These are phyloP conservation scores for Sebastes trivittatus DNA, from an alignment of 2,797 vertebrate species.

Conservation along the genomic window DNA sequence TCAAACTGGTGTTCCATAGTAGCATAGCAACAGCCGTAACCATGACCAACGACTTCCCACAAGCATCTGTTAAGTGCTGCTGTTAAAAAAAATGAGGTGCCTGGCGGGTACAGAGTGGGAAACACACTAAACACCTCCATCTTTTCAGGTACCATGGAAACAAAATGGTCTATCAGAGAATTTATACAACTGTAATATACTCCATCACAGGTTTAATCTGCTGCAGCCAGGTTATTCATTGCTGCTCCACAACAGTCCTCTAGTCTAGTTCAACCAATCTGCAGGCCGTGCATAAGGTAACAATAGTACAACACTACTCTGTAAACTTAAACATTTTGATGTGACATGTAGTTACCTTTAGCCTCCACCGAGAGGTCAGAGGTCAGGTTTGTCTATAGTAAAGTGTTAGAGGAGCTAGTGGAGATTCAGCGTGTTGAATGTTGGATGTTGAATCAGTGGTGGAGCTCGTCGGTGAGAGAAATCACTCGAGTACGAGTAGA, in stretches of 20 bases:
- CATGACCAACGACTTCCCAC: constrained; percentile 8
- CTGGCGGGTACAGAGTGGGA: not conserved
- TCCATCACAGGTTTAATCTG: not conserved
- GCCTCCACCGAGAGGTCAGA: not conserved
- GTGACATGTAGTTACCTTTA: not conserved
- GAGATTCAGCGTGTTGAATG: too few species aligned
- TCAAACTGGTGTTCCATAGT: not conserved
- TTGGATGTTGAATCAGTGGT: too few species aligned
- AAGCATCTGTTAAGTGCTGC: constrained; percentile 26
- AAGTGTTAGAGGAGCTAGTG: too few species aligned
- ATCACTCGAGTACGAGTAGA: too few species aligned
- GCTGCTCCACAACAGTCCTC: not conserved
- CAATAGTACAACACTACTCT: too few species aligned
- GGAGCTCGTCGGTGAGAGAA: too few species aligned
- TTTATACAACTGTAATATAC: not conserved
- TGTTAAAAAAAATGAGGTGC: not conserved
- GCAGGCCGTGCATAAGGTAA: too few species aligned
- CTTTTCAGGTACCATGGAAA: constrained; percentile 40
- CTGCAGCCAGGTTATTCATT: not conserved
- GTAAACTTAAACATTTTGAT: not conserved
- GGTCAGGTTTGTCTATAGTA: not conserved
- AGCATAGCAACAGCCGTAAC: constrained; percentile 30
- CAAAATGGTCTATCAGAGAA: not conserved
- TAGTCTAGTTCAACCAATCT: too few species aligned
- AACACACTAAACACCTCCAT: constrained; percentile 4